Base-by-base conservation (phyloP, 2,113 vertebrate species). In the Gavialis gangeticus region DNA sequence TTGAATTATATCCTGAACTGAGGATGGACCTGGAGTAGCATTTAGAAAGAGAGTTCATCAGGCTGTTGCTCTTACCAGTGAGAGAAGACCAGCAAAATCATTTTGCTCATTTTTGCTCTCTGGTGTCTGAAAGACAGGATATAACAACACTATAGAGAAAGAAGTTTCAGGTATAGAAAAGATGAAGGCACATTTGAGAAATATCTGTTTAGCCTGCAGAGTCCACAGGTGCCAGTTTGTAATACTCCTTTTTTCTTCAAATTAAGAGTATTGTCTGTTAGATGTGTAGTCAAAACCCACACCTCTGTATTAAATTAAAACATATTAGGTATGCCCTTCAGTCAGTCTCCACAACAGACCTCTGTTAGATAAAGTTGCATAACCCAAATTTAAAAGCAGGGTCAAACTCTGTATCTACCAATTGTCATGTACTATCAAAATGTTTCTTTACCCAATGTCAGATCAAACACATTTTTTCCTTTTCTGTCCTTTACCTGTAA, bases 121-220 rank as follows among this genome's bases (percentile, higher is more conserved):
- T 28, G 19, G 22, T 85, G 28, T n/a, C 34, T 62, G 79, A 54
- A 69, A 19, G 34, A 30, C 67, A 34, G n/a, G 62, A 11, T 17
- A 25, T 69, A 17, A 6, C 69, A 59, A 2, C 58, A 6, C 58
- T 82, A 76, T 80, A 59, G 12, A 86, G 7, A 91, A 27, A 12
- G 85, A 75, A 63, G 19, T 16, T 66, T 69, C n/a, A 69, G 79
- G 62, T 1, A 2, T 7, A 27, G 8, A 82, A 0, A 0, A 67
- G 66, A 22, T 28, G 75, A 75, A 76, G 57, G 16, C 57, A 91
- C 11, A 6, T 21, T 64, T 77, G 60, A 76, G 92, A 92, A 87
- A 12, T 55, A 19, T 46, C 27, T 0, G 34, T 21, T 5, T 37
- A 37, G 67, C 67, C 30, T 69, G 30, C 22, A 12, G 67, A 34